Percentiles rank a stretch among this genome's conserved stretches.
These are phyloP conservation scores for Pelodytes ibericus DNA, from an alignment of 2,797 vertebrate genomes.

Conservation along the genomic window DNA sequence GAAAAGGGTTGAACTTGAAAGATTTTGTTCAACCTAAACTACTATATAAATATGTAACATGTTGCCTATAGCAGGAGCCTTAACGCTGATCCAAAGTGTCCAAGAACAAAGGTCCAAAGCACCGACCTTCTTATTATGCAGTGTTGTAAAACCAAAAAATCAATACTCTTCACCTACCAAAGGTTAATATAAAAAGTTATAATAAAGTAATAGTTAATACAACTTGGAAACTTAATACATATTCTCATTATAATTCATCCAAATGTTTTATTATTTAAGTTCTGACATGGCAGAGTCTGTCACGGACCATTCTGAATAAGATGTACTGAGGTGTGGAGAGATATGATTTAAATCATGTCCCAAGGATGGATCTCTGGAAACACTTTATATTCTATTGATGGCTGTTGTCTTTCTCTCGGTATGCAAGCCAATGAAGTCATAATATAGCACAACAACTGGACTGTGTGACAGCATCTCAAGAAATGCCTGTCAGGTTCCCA, in stretches of 20 bases:
- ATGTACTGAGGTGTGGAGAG: not conserved
- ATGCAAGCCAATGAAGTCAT: too few species aligned
- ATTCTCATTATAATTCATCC: not conserved
- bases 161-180: too few species aligned
- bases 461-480: not conserved
- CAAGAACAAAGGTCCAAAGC: too few species aligned
- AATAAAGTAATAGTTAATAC: not conserved
- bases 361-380: not conserved
- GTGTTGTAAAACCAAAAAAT: too few species aligned
- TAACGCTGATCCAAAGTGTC: too few species aligned
- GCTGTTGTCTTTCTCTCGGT: constrained; percentile 9
- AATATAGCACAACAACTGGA: not conserved
- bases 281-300: not conserved
- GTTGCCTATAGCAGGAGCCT: too few species aligned
- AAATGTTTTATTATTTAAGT: constrained; percentile 5
- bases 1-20: too few species aligned
- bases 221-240: not conserved
- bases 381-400: constrained; percentile 9
- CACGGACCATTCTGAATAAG: not conserved
- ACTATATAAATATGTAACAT: too few species aligned
- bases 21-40: too few species aligned
- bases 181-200: not conserved
- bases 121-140: too few species aligned
- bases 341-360: constrained; percentile 2
- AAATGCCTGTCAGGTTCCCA: not conserved